phyloP scores from a whole-genome alignment of 2,888 invertebrate species.

The Boloria selene region DNA sequence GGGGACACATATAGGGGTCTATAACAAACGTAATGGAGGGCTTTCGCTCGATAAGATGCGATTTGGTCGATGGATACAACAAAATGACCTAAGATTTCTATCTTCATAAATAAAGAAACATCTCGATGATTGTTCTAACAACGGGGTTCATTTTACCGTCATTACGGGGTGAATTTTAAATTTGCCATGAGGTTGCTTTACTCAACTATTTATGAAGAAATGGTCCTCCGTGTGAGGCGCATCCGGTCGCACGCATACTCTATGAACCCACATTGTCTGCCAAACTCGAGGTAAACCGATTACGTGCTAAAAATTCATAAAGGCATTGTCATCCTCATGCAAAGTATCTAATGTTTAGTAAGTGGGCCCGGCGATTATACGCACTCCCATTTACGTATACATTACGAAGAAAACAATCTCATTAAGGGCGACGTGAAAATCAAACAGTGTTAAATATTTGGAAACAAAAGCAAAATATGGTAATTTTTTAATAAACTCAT shows the following conservation, averaged over 20 bases:
- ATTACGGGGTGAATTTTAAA: slow-evolving; percentile 77
- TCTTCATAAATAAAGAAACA: slow-evolving; percentile 43
- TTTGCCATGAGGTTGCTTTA: slow-evolving; percentile 61
- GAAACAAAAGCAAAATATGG: slow-evolving; percentile 35
- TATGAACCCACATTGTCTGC: slow-evolving; percentile 66
- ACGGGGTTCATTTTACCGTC: slow-evolving; percentile 61
- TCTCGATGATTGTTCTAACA: slow-evolving; percentile 64
- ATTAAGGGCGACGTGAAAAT: slow-evolving; percentile 24
- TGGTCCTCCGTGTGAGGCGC: slow-evolving; percentile 55
- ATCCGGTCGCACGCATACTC: slow-evolving; percentile 68
- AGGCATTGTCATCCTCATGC: slow-evolving; percentile 63
- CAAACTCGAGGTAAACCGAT: slow-evolving; percentile 72
- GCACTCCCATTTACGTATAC: slow-evolving; percentile 43
- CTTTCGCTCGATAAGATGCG: slow-evolving; percentile 52
- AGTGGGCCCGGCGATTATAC: slow-evolving; percentile 56
- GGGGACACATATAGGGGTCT: slow-evolving; percentile 66
- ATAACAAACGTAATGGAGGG: slow-evolving; percentile 59
- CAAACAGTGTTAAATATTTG: slow-evolving; percentile 41
- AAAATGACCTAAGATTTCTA: slow-evolving; percentile 34
- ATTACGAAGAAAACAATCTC: slow-evolving; percentile 28
- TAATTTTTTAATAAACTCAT: slow-evolving; percentile 56
- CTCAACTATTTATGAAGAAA: slow-evolving; percentile 78
- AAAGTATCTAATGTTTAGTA: slow-evolving; percentile 60
- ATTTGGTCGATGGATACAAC: slow-evolving; percentile 45
- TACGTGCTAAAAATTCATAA: slow-evolving; percentile 76